Conservation (phyloP, 2,113 vertebrate species). For the Chunga burmeisteri region DNA sequence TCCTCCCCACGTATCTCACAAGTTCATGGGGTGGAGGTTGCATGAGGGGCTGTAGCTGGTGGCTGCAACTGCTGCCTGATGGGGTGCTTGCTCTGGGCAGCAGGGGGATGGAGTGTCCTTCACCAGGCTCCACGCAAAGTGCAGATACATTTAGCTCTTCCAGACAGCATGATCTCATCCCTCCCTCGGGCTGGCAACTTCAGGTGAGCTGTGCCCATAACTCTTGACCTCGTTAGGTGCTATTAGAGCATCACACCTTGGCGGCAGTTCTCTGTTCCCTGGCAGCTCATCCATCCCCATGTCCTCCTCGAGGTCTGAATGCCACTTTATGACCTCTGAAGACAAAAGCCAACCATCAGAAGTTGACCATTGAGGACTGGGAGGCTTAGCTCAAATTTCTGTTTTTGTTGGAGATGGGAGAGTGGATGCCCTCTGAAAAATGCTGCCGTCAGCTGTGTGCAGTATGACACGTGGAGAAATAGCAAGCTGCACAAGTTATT, state of each 20-base stretch:
- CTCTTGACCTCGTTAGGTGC: neutral
- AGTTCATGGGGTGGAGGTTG: neutral
- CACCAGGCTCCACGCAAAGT: neutral
- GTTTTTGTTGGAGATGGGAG: neutral
- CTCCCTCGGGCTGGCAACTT: neutral
- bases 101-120: neutral
- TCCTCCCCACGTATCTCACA: neutral
- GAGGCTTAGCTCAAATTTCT: neutral
- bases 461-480: neutral
- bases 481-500: neutral
- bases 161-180: neutral
- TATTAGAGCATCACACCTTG: neutral
- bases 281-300: rapidly evolving
- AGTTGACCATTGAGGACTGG: neutral
- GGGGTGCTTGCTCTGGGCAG: neutral
- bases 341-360: neutral
- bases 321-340: neutral
- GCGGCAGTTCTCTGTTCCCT: neutral
- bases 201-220: rapidly evolving
- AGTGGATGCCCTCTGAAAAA: neutral
- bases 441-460: neutral
- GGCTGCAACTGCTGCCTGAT: neutral
- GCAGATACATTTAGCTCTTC: rapidly evolving
- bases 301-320: rapidly evolving
- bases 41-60: neutral